A percentile compares a stretch with the other conserved stretches of the same genome.
These are phyloP conservation scores for Epinotia brunnichana DNA, from an alignment of 2,888 invertebrate species.

Conservation along the genomic window DNA sequence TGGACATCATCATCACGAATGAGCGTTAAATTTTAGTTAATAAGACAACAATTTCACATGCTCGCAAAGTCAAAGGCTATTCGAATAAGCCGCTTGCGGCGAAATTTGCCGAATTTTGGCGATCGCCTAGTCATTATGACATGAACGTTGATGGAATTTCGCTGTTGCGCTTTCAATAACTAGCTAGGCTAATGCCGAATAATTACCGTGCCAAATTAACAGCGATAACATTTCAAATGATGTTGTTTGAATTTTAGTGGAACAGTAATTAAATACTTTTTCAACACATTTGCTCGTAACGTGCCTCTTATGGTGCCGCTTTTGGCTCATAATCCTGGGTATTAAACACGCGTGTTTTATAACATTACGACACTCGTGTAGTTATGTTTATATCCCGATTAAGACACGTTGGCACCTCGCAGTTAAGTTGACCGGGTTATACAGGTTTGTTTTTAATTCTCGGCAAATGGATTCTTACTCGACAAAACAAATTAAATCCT, in stretches of 20 bases:
- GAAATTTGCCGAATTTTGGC: conserved; percentile 36
- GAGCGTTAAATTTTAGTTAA: conserved; percentile 29
- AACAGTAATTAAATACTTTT: conserved; percentile 8
- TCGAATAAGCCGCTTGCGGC: conserved; percentile 32
- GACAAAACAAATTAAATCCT: too few relatives aligned
- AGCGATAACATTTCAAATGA: conserved; percentile 28
- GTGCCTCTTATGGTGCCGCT: too few relatives aligned
- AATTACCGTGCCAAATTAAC: conserved; percentile 38
- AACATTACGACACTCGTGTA: too few relatives aligned
- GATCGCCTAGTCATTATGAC: conserved; percentile 40
- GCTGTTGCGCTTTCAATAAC: conserved; percentile 43
- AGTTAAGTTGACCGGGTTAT: too few relatives aligned
- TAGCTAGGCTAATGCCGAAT: conserved; percentile 35
- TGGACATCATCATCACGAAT: background rate
- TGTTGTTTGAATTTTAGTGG: conserved; percentile 22
- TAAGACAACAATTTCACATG: conserved; percentile 36
- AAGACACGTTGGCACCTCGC: too few relatives aligned
- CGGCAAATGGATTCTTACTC: too few relatives aligned
- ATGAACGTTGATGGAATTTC: conserved; percentile 42
- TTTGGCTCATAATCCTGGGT: too few relatives aligned
- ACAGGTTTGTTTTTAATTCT: too few relatives aligned
- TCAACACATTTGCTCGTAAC: too few relatives aligned
- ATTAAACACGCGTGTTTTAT: too few relatives aligned
- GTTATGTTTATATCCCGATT: too few relatives aligned
- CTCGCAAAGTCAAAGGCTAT: conserved; percentile 38